These are phyloP conservation scores for Calliphora vicina DNA, from an alignment of 1,140 invertebrate species.

Conservation along the genomic window DNA sequence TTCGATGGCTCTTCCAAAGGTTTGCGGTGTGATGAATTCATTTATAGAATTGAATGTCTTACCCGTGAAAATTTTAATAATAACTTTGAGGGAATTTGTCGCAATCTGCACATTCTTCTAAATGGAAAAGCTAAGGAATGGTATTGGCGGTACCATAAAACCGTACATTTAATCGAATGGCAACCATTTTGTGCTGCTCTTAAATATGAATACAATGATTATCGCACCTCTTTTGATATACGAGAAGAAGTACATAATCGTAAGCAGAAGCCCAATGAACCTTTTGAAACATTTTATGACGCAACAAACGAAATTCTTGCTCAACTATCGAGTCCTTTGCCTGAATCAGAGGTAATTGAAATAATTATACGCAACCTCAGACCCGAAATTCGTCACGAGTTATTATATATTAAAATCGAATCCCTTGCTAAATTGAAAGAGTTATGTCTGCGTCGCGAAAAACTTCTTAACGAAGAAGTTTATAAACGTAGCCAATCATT, in stretches of 20 bases:
- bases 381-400: not conserved
- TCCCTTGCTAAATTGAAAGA: not conserved
- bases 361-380: not conserved
- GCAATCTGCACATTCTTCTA: not conserved
- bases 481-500: no score
- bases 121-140: not conserved
- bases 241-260: not conserved
- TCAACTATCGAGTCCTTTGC: not conserved
- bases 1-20: not conserved
- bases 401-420: not conserved
- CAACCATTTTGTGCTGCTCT: not conserved
- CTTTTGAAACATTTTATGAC: slow-evolving; percentile 3
- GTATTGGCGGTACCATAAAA: not conserved
- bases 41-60: not conserved
- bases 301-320: not conserved
- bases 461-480: not conserved
- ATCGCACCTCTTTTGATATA: not conserved
- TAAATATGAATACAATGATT: not conserved
- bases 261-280: not conserved
- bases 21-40: not conserved
- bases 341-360: not conserved
- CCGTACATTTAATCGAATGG: not conserved
- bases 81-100: not conserved
- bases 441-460: not conserved
- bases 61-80: not conserved